A percentile compares a stretch with the other conserved stretches of the same genome.
Conservation (phyloP, 2,113 vertebrate species). For the Syngnathus typhle region DNA sequence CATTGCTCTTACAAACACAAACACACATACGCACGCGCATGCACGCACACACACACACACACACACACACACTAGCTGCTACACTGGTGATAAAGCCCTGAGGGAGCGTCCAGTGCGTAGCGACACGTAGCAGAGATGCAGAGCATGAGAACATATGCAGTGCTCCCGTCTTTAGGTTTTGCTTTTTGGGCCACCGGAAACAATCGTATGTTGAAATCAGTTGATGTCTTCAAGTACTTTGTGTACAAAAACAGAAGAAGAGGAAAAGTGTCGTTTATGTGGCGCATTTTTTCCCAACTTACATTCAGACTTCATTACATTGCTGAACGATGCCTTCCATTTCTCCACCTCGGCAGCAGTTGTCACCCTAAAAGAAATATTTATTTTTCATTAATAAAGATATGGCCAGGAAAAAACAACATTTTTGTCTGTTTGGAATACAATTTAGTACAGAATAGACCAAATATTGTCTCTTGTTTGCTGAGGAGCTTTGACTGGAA, state of each 20-base stretch:
- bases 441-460: background rate
- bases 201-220: no score
- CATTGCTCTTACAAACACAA: conserved; percentile 40
- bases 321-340: conserved; percentile 85
- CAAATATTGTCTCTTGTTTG: background rate
- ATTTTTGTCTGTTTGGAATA: background rate
- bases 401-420: background rate
- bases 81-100: conserved; percentile 21
- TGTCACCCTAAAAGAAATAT: conserved; percentile 61
- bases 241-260: background rate
- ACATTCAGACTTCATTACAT: conserved; percentile 81
- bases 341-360: conserved; percentile 76
- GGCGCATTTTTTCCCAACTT: conserved; percentile 51
- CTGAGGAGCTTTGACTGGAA: background rate
- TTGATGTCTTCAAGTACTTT: background rate
- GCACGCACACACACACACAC: no score
- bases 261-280: no score
- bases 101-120: conserved; percentile 49
- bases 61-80: conserved; percentile 4
- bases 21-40: conserved; percentile 9
- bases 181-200: background rate
- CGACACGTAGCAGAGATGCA: conserved; percentile 57
- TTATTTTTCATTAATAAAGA: background rate
- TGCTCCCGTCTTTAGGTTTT: background rate
- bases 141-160: conserved; percentile 68